A percentile compares a stretch with the other conserved stretches of the same genome.
Conservation (phyloP, 2,113 vertebrate genomes). For the Brachyhypopomus gauderio region DNA sequence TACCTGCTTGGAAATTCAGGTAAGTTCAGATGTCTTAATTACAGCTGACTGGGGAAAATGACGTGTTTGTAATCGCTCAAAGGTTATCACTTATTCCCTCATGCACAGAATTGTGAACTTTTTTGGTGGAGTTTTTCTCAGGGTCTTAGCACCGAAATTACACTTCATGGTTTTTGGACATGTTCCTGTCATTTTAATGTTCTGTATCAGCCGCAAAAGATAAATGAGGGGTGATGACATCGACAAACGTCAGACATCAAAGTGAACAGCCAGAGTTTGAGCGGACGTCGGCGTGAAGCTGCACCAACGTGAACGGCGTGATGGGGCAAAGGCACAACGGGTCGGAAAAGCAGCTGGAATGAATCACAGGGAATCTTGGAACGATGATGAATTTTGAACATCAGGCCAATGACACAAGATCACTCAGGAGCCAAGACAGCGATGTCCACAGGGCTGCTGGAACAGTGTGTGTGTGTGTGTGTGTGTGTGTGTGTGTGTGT, state of each 20-base stretch:
- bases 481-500: slow-evolving; percentile 47
- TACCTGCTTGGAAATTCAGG: neutral
- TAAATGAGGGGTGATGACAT: neutral
- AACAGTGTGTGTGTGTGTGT: slow-evolving; percentile 47
- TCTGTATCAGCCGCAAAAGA: slow-evolving; percentile 14
- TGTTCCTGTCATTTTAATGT: neutral
- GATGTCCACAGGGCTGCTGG: neutral
- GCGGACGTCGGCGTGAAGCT: too few relatives aligned
- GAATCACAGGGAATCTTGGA: slow-evolving; percentile 17
- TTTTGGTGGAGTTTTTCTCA: neutral
- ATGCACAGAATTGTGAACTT: neutral
- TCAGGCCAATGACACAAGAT: slow-evolving; percentile 2
- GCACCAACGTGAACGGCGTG: neutral
- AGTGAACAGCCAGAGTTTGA: neutral
- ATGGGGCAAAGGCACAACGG: neutral
- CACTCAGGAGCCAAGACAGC: neutral
- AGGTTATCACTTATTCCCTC: neutral
- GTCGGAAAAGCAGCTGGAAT: slow-evolving; percentile 21
- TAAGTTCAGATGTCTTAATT: neutral
- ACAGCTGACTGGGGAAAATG: neutral
- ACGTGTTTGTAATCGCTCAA: neutral
- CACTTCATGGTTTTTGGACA: slow-evolving; percentile 6
- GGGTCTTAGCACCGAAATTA: neutral
- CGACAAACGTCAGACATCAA: neutral
- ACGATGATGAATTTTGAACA: slow-evolving; percentile 29